These are phyloP conservation scores for Celastrina argiolus DNA, from an alignment of 2,888 invertebrate genomes.

Conservation along the genomic window DNA sequence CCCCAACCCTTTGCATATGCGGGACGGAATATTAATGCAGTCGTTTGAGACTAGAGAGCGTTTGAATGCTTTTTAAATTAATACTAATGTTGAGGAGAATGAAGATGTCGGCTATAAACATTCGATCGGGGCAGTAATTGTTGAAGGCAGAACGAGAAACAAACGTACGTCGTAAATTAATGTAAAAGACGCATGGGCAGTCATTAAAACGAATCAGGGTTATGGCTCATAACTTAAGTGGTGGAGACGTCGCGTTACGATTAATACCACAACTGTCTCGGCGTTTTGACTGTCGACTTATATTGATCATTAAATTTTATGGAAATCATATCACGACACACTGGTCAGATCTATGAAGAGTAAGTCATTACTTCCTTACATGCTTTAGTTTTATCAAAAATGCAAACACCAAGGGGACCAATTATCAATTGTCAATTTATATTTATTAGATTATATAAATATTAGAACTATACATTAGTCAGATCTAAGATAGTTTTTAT, in stretches of 20 bases:
- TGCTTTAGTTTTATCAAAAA: too few relatives aligned
- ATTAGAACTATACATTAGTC: too few relatives aligned
- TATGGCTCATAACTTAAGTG: conserved; percentile 65
- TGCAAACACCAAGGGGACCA: too few relatives aligned
- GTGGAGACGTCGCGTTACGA: conserved; percentile 52
- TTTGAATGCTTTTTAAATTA: conserved; percentile 18
- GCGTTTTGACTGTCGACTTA: conserved; percentile 34
- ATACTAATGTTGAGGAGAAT: background rate
- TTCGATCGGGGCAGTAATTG: conserved; percentile 44
- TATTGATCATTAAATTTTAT: conserved; percentile 16
- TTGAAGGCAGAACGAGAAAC: conserved; percentile 71
- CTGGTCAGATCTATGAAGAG: too few relatives aligned
- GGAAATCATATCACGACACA: background rate
- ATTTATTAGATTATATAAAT: too few relatives aligned
- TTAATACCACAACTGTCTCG: conserved; percentile 50
- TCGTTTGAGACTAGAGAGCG: background rate
- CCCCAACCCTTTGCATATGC: conserved; percentile 65
- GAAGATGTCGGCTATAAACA: conserved; percentile 32
- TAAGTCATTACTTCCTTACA: too few relatives aligned
- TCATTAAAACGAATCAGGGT: conserved; percentile 72
- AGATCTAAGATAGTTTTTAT: too few relatives aligned
- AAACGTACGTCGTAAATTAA: conserved; percentile 71
- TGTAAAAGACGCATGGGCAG: conserved; percentile 56
- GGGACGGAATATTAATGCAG: conserved; percentile 40
- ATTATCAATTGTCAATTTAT: too few relatives aligned